These are phyloP conservation scores for Adela reaumurella DNA, from an alignment of 2,888 invertebrate species.

Conservation along the genomic window DNA sequence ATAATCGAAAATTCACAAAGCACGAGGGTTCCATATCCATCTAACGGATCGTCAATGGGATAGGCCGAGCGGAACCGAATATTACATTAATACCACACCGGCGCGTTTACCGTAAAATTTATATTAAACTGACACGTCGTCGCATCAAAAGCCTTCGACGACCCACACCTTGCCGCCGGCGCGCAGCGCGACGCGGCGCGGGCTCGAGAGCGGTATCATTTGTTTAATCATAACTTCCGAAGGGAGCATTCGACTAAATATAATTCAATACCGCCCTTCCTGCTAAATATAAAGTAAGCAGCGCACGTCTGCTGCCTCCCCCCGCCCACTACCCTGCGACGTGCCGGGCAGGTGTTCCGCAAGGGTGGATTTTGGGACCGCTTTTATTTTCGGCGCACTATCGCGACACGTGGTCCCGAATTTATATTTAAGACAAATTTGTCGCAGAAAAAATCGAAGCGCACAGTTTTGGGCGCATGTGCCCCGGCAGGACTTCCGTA, in stretches of 20 bases:
- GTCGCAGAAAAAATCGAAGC: conserved; percentile 34
- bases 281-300: conserved; percentile 36
- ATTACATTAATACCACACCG: not conserved
- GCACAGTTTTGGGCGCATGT: conserved; percentile 19
- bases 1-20: too few species aligned
- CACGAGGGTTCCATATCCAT: not conserved
- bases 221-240: conserved; percentile 37
- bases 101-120: not conserved
- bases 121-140: not conserved
- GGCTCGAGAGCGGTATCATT: conserved; percentile 24
- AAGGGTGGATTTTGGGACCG: conserved; percentile 37
- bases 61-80: not conserved
- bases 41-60: not conserved
- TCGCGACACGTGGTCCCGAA: conserved; percentile 46
- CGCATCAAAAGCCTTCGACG: not conserved
- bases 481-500: conserved; percentile 33
- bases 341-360: conserved; percentile 25
- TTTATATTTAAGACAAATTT: conserved; percentile 12
- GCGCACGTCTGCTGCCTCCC: not conserved
- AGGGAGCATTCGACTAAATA: conserved; percentile 50
- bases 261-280: conserved; percentile 54
- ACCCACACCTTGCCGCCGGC: conserved; percentile 39
- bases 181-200: too few species aligned
- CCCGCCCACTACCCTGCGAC: conserved; percentile 9
- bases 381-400: conserved; percentile 43